Conservation (phyloP, 2,888 invertebrate species). For the Nephrotoma flavescens region DNA sequence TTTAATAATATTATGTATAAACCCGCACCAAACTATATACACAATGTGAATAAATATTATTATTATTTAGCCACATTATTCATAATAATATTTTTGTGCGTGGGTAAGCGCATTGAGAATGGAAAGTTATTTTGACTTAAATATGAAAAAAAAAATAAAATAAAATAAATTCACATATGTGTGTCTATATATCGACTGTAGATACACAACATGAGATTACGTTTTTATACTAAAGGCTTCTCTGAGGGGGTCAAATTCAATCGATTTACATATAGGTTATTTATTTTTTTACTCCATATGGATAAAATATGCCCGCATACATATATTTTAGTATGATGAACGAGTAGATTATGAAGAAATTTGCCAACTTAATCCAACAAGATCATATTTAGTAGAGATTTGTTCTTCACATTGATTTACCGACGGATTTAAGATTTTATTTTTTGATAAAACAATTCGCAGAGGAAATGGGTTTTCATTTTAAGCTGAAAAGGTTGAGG, state of each 20-base stretch:
- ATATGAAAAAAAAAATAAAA: neutral
- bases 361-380: too few relatives aligned
- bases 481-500: too few relatives aligned
- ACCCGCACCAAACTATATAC: neutral
- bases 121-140: neutral
- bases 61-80: neutral
- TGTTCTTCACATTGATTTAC: too few relatives aligned
- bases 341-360: too few relatives aligned
- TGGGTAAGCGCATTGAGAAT: neutral
- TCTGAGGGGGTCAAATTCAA: neutral
- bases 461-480: too few relatives aligned
- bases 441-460: too few relatives aligned
- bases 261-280: neutral
- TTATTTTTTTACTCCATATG: neutral
- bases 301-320: neutral
- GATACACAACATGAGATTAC: neutral
- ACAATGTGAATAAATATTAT: neutral
- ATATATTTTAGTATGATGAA: too few relatives aligned
- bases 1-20: neutral
- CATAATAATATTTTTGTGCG: neutral
- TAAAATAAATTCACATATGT: neutral
- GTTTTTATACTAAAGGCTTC: neutral
- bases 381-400: too few relatives aligned
- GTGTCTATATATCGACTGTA: neutral
- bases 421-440: too few relatives aligned